Base-by-base conservation (phyloP, 2,888 invertebrate species). In the Drosophila pegasa region DNA sequence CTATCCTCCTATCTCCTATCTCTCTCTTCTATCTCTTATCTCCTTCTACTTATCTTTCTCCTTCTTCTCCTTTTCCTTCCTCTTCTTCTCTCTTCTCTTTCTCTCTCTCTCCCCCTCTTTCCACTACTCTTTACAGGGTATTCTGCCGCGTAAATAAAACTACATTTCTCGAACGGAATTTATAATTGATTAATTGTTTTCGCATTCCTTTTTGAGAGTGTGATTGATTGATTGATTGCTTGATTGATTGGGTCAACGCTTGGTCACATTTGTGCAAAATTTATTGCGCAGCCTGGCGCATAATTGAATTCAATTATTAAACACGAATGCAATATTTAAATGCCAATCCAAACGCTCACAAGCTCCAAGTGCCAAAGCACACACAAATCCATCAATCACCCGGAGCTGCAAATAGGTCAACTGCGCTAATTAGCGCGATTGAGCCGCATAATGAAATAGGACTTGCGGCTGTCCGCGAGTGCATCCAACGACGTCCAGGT, bases 291-390 rank as follows among this genome's bases (percentile, higher is more conserved):
- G 41, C 48, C 40, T 33, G 50, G 33, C 56, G 54, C n/a, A 63
- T 74, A 75, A 75, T 74, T 75, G 71, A 74, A 61, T 67, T 54
- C 75, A 67, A 68, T 63, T 63, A 76, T 63, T 54, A 60, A 62
- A 67, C 56, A 47, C 54, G 61, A 12, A 20, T 20, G 18, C 31
- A 35, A 14, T 33, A 60, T 35, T 48, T 47, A 52, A 64, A 16
- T 14, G 35, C 27, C 45, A 16, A 14, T n/a, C 60, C 1, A 59
- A 37, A 20, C 20, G 48, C 10, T n/a, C 6, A 10, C n/a, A 25
- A 27, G 31, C 41, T 29, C 14, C 6, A 37, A 52, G 25, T 31
- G 12, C 29, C 33, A n/a, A 12, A 12, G 35, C n/a, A 29, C 8
- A 29, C 8, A 20, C 29, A 18, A 31, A 18, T 47, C 55, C 25